These are phyloP conservation scores for Craseonycteris thonglongyai DNA, from an alignment of 2,113 vertebrate species.

Conservation along the genomic window DNA sequence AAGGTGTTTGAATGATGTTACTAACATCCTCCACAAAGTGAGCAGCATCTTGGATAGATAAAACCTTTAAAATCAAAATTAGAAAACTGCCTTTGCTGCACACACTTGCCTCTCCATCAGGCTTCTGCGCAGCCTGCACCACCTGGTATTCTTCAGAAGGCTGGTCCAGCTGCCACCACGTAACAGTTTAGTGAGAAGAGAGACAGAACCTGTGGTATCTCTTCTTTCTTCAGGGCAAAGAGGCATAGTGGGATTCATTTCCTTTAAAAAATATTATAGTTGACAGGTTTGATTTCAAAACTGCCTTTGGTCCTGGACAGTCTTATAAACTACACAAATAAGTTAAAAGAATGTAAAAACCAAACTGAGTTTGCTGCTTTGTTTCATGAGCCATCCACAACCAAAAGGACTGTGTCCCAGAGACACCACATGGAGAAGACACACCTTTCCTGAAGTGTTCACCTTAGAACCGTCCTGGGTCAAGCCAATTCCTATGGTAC, in stretches of 20 bases:
- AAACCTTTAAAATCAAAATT: constrained; percentile 49
- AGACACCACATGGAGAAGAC: not conserved
- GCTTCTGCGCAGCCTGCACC: not conserved
- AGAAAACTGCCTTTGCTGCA: constrained; percentile 55
- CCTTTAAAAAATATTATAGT: not conserved
- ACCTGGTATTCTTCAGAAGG: constrained; percentile 25
- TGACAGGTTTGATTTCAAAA: not conserved
- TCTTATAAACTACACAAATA: not conserved
- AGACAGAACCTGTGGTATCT: not conserved
- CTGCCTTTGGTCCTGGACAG: not conserved
- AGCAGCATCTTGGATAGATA: not conserved
- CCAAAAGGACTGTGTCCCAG: not conserved
- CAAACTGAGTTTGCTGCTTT: not conserved
- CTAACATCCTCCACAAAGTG: constrained; percentile 38
- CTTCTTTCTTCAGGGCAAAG: not conserved
- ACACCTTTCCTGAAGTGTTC: not conserved
- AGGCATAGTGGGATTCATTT: not conserved
- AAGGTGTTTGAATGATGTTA: constrained; percentile 1
- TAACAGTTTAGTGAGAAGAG: not conserved
- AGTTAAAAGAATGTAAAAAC: not conserved
- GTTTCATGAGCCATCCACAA: not conserved
- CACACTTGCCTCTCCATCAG: constrained; percentile 48
- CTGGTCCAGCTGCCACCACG: constrained; percentile 16
- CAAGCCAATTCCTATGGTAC: not conserved
- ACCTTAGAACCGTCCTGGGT: not conserved